Conservation (phyloP, 1,140 invertebrate species). For the Sipha flava region DNA sequence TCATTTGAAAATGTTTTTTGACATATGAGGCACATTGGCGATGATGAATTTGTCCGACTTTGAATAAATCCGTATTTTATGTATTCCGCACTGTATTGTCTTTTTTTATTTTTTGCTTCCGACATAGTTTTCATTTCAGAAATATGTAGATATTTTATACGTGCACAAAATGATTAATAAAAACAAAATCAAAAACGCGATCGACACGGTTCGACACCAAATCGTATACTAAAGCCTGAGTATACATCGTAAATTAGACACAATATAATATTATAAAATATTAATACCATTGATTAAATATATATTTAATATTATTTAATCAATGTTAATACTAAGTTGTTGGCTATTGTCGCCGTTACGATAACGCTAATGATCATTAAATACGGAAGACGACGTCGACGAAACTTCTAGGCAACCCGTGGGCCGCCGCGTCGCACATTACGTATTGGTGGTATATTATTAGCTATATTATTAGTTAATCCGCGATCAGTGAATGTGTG, state of each 20-base stretch:
- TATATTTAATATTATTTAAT: too few relatives aligned
- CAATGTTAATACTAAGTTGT: neutral
- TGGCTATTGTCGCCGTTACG: neutral
- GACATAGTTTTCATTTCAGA: neutral
- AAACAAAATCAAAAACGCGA: neutral
- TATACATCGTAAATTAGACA: neutral
- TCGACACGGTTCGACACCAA: neutral
- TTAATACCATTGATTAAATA: too few relatives aligned
- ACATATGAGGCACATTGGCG: neutral
- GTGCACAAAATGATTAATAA: neutral
- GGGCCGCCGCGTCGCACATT: neutral
- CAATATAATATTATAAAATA: neutral
- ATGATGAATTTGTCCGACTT: neutral
- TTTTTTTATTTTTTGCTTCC: neutral
- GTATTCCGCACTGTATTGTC: constrained; percentile 4
- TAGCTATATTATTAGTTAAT: neutral
- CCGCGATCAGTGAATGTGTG: neutral
- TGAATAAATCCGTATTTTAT: constrained; percentile 3
- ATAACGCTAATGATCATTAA: neutral
- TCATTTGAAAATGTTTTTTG: constrained; percentile 21
- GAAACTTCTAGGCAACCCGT: neutral
- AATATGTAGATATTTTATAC: neutral
- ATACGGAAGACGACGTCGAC: neutral
- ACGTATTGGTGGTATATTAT: neutral
- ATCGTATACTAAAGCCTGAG: neutral